Evolutionary conservation across 2,113 vertebrate species (phyloP), one percentile per base, ranked within the genome.

Genomic region (Miniopterus natalensis): DNA sequence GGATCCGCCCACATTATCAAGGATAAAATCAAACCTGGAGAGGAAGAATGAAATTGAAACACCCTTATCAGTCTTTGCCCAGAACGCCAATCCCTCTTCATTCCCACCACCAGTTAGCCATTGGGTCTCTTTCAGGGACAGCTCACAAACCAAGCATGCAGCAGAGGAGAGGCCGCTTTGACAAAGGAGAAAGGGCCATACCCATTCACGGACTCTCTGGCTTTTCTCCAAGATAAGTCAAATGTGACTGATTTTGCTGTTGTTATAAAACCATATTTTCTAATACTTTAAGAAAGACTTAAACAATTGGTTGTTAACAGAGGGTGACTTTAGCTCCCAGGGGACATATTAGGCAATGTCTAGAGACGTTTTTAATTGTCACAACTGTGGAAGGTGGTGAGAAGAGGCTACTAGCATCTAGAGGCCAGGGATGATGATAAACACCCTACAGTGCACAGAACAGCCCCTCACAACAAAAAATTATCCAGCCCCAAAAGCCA

Each of bases 1-100:
- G 79, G 99, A 98, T 91, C 99, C 99, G 25, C 99, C 99, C 18
- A 99, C 97, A 40, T 99, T 99, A 97, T 99, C 99, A 47, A 99
- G 98, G 98, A 99, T 98, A 93, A 99, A 98, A 98, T 99, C 99
- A 97, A 99, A 99, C 83, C 99, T 99, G 96, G 31, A 97, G n/a
- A 93, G 21, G 18, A 29, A 96, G 96, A 95, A 31, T 36, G 68
- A 92, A 88, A 90, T 61, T 10, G 75, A 63, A 59, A 47, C 29
- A 75, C 20, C 4, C 27, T 71, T 12, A 90, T 74, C 9, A 53
- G 57, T 29, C 29, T 90, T 47, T 25, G 17, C 15, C 18, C 27
- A 13, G 27, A n/a, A 40, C 13, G 51, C 65, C 45, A 42, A 51
- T 21, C 5, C 13, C 14, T 18, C 53, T 25, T 59, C 29, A 4